phyloP scores from a whole-genome alignment of 2,888 invertebrate genomes.

The Zaprionus obscuricornis region DNA sequence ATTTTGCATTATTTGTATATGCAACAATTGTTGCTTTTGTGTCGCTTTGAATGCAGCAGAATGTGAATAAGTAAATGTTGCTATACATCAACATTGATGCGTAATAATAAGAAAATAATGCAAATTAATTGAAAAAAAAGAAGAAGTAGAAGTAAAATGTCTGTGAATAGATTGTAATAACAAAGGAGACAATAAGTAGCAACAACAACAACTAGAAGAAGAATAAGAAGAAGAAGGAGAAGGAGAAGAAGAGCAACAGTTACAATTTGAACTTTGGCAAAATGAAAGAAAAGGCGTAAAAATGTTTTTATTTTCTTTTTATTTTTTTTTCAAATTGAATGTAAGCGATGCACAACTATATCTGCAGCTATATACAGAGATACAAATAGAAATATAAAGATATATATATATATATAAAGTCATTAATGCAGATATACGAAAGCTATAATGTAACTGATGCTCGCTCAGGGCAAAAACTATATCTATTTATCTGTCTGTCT shows the following conservation, averaged over 20 bases:
- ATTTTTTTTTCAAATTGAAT: conserved; percentile 59
- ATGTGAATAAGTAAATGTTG: no score
- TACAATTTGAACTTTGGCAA: conserved; percentile 41
- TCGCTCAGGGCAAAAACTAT: conserved; percentile 10
- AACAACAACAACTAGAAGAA: conserved; percentile 13
- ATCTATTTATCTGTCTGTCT: conserved; percentile 14
- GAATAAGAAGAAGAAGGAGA: no score
- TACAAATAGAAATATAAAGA: conserved; percentile 9
- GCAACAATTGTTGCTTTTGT: no score
- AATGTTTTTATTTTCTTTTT: no score
- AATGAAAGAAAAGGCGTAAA: conserved; percentile 44
- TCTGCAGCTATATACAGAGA: conserved; percentile 10
- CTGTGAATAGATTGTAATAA: not conserved
- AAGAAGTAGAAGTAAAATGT: no score
- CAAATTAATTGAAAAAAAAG: conserved; percentile 16
- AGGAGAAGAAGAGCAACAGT: conserved; percentile 13
- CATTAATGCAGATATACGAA: conserved; percentile 6
- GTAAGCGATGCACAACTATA: conserved; percentile 42
- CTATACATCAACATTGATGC: conserved; percentile 12
- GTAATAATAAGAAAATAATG: conserved; percentile 26
- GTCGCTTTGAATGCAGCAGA: no score
- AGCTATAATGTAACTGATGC: conserved; percentile 12
- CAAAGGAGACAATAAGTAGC: conserved; percentile 5
- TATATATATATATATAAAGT: not conserved
- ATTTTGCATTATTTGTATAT: no score